Evolutionary conservation across 2,888 invertebrate species (phyloP).

Genomic region (Lithophane semibrunnea): DNA sequence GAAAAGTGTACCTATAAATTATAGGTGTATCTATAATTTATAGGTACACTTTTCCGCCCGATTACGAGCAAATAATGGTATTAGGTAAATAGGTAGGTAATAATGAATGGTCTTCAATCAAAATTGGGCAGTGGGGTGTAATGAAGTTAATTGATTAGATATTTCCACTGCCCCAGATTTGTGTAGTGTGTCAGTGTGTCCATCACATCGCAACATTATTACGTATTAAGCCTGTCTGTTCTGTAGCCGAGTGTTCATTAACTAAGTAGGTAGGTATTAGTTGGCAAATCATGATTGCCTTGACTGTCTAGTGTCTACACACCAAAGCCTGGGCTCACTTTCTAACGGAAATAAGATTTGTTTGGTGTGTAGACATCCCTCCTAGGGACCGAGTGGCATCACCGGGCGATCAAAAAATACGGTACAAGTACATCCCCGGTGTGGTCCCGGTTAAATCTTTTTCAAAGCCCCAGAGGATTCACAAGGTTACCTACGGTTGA

Average conservation of each 20-base stretch:
- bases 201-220: neutral
- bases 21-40: neutral
- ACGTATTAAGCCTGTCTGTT: neutral
- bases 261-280: neutral
- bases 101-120: conserved; percentile 18
- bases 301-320: neutral
- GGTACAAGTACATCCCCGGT: too few species aligned
- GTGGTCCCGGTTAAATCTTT: neutral
- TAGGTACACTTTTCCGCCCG: neutral
- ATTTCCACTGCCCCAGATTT: conserved; percentile 40
- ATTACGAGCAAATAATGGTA: conserved; percentile 14
- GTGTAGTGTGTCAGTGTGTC: conserved; percentile 32
- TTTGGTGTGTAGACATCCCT: neutral
- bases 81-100: neutral
- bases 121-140: conserved; percentile 4
- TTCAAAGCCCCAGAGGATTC: neutral
- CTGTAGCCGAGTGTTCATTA: neutral
- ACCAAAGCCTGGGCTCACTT: neutral
- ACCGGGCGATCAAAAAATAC: too few species aligned
- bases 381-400: too few species aligned
- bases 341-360: neutral
- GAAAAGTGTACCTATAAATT: neutral
- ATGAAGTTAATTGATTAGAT: conserved; percentile 24
- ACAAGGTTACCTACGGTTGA: neutral
- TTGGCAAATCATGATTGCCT: conserved; percentile 1